Evolutionary conservation across 2,113 vertebrate species (phyloP), one percentile per base, ranked within the genome.

Genomic region (Turnix velox): DNA sequence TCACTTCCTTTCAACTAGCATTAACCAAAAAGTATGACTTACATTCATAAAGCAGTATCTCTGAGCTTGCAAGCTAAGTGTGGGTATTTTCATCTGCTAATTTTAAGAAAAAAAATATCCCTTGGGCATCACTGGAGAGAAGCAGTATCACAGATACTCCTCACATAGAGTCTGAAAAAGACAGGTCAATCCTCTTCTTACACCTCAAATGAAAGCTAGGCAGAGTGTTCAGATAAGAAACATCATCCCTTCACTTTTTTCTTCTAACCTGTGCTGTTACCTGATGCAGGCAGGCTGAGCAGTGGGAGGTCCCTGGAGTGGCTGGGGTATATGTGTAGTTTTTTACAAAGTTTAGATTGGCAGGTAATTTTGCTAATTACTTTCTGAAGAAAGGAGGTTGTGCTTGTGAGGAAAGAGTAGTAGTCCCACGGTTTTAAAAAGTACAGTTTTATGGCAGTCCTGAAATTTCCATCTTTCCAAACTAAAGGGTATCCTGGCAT

Each of bases 1-100:
- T 95, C 84, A 54, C 75, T 95, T 96, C 92, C 94, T 91, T 96
- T 92, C 11, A 14, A 83, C 63, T 69, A 87, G 39, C 66, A 76
- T 62, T 65, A 65, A 87, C 62, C 75, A 82, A 75, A 75, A 89
- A 31, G 1, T 61, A n/a, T 73, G 23, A 42, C 16, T 37, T 58
- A 10, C 23, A 7, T 25, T 66, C 31, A 40, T 68, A 74, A 79
- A 83, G 35, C 16, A 12, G 10, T 30, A 9, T 43, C 37, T 92
- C 55, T 63, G 82, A 88, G 67, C 33, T 12, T 31, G 39, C 51
- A 84, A 23, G 19, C 35, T 51, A n/a, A 16, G 71, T 62, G 42
- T 0, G 0, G 31, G 37, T 54, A 9, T 66, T 91, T 85, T 58
- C 46, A 69, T 82, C 66, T 68, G 20, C 14, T 42, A 14, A 1